Evolutionary conservation across 2,888 invertebrate species (phyloP), one percentile per base, ranked within the genome.

Genomic region (Oscheius sp.): DNA sequence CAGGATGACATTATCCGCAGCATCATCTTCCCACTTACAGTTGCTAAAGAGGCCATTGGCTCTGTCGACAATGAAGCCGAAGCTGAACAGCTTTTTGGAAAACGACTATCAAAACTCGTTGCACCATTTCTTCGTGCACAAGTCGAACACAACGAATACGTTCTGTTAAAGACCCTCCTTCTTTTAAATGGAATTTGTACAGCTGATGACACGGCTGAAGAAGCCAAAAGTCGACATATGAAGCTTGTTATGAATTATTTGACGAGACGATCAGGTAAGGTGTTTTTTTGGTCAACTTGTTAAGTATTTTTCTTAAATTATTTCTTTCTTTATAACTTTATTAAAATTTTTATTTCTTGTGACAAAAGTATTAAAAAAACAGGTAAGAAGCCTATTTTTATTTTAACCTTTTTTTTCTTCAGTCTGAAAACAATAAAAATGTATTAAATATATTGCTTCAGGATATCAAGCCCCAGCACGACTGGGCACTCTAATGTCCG

Each of bases 151-250:
- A 44, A 26, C 1, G 65, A 65, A 24, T 65, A 54, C 44, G 33
- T 65, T 9, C 44, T 65, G 41, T 26, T 65, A n/a, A 65, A 65
- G 45, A 38, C 54, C 26, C 51, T 65, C 45, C 45, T 65, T 14
- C 41, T 65, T 2, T n/a, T 54, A 4, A 54, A 54, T 17, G 33
- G 54, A 2, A 33, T 54, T 2, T 32, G 33, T 22, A 8, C 3
- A 4, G 41, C 57, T 20, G 57, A 41, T 2, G 24, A 26, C 17
- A 41, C 24, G 12, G 59, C 44, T 17, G 59, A 44, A 28, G 30
- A 41, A 26, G 26, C 59, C 9, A 22, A 44, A 28, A 44, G 17
- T 24, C 30, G 44, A 24, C 44, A 59, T 28, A 41, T 20, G 6
- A 28, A 44, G 26, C 30, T 59, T 2, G 3, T 41, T 4, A 5